phyloP scores from a whole-genome alignment of 2,113 vertebrate species.

The Riparia riparia region DNA sequence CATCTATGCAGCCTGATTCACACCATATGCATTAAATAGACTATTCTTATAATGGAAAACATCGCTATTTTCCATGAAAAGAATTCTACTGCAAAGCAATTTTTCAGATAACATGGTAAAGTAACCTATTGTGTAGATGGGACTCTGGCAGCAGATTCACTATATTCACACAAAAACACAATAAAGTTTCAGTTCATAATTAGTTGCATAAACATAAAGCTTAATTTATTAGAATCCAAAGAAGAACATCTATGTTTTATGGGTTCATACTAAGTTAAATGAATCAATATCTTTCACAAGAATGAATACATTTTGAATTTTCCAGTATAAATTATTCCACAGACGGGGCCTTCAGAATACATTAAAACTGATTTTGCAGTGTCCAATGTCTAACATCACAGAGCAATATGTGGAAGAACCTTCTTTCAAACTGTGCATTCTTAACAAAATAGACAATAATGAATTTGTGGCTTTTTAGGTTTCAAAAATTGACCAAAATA shows the following conservation, averaged over 20 bases:
- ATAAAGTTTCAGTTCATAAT: not conserved
- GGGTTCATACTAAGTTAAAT: not conserved
- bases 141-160: not conserved
- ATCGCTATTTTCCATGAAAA: not conserved
- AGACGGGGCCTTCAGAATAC: not conserved
- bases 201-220: not conserved
- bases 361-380: not conserved
- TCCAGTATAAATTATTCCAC: not conserved
- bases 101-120: not conserved
- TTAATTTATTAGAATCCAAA: not conserved
- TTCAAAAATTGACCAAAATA: not conserved
- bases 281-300: not conserved
- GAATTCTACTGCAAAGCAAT: not conserved
- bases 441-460: not conserved
- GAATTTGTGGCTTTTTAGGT: not conserved
- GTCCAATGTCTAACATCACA: not conserved
- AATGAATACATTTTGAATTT: not conserved
- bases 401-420: not conserved
- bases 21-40: not conserved
- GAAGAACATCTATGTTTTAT: not conserved
- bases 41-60: not conserved
- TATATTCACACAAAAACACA: not conserved
- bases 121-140: rapidly evolving
- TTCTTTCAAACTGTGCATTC: not conserved
- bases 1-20: not conserved